phyloP scores from a whole-genome alignment of 2,113 vertebrate species.

The human region GRCh38 chr9:137470501-137471000 shows the following conservation, averaged over 20 bases:
- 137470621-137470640: background rate
- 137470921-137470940: background rate
- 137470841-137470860: background rate
- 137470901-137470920: background rate
- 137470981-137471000: background rate
- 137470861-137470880: background rate
- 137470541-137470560: background rate
- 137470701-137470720: too few relatives aligned
- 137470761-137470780: background rate
- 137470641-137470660: background rate
- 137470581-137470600: background rate
- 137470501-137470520: background rate
- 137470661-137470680: background rate
- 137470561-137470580: too few relatives aligned
- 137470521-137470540: background rate
- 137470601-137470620: background rate
- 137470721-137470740: background rate
- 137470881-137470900: rapidly evolving
- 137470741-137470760: too few relatives aligned
- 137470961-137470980: rapidly evolving
- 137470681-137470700: too few relatives aligned
- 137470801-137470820: background rate
- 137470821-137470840: background rate
- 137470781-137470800: rapidly evolving
- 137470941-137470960: background rate